Conservation (phyloP, 1,140 invertebrate genomes). For the Caenorhabditis remanei region DNA sequence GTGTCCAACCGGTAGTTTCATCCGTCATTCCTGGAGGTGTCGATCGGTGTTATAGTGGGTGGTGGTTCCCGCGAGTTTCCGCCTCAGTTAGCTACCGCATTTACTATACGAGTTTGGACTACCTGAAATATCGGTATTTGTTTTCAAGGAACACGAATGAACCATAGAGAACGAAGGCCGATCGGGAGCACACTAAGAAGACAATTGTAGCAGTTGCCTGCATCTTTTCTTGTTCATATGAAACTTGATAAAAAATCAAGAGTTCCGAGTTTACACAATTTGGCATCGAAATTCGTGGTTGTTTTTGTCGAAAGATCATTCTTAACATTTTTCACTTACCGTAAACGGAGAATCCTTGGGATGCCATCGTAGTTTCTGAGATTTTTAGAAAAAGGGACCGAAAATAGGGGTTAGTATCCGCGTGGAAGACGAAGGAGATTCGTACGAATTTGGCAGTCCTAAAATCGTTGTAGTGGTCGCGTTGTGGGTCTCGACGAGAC, state of each 20-base stretch:
- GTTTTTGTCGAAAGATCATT: not conserved
- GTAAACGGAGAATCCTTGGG: slow-evolving; percentile 53
- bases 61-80: not conserved
- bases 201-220: too few species aligned
- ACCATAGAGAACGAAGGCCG: slow-evolving; percentile 55
- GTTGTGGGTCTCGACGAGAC: slow-evolving; percentile 18
- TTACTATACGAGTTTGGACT: slow-evolving; percentile 1
- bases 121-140: slow-evolving; percentile 53
- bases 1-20: not conserved
- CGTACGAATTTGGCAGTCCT: not conserved
- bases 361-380: not conserved
- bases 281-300: not conserved
- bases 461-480: not conserved
- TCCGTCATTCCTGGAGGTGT: not conserved
- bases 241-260: too few species aligned
- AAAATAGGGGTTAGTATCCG: not conserved
- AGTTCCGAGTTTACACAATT: not conserved
- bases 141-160: slow-evolving; percentile 51
- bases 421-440: slow-evolving; percentile 13
- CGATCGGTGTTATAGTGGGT: not conserved
- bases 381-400: not conserved
- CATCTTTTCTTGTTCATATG: too few species aligned
- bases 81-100: slow-evolving; percentile 18
- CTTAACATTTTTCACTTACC: not conserved
- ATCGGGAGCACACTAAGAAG: slow-evolving; percentile 23